A percentile compares a stretch with the other conserved stretches of the same genome.
Evolutionary conservation across 1,140 invertebrate genomes (phyloP).

Genomic region (Cotesia glomerata): DNA sequence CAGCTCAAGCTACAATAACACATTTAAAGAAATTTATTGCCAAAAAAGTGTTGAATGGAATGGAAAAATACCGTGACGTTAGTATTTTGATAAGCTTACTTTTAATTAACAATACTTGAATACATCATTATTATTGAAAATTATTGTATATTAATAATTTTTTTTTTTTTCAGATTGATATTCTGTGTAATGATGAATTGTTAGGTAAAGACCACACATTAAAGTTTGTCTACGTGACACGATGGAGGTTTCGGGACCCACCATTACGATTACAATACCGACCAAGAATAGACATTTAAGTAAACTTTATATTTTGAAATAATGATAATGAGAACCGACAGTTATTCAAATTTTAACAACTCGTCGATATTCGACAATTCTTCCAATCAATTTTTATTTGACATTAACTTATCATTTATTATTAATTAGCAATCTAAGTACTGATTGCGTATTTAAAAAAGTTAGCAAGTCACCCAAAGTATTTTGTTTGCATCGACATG

Average conservation of each 20-base stretch:
- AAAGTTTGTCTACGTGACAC: constrained; percentile 97
- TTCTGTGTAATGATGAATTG: constrained; percentile 97
- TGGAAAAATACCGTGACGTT: constrained; percentile 95
- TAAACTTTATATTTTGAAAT: background rate
- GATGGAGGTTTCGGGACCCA: constrained; percentile 94
- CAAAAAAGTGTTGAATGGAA: constrained; percentile 89
- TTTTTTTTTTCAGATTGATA: constrained; percentile 82
- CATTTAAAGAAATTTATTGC: constrained; percentile 98
- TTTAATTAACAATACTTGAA: no score
- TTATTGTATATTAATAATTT: constrained; percentile 10
- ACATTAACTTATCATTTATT: no score
- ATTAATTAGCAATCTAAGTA: no score
- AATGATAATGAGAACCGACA: background rate
- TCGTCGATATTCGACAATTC: no score
- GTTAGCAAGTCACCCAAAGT: no score
- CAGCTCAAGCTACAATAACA: constrained; percentile 94
- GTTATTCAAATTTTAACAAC: no score
- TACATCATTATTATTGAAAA: background rate
- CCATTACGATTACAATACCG: constrained; percentile 84
- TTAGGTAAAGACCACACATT: constrained; percentile 98
- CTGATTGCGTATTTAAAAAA: no score
- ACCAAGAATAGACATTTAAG: constrained; percentile 73
- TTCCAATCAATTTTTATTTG: no score
- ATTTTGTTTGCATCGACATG: no score
- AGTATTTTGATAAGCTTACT: constrained; percentile 55